Evolutionary conservation across 2,113 vertebrate species (phyloP).

Genomic region (Azemiops feae): DNA sequence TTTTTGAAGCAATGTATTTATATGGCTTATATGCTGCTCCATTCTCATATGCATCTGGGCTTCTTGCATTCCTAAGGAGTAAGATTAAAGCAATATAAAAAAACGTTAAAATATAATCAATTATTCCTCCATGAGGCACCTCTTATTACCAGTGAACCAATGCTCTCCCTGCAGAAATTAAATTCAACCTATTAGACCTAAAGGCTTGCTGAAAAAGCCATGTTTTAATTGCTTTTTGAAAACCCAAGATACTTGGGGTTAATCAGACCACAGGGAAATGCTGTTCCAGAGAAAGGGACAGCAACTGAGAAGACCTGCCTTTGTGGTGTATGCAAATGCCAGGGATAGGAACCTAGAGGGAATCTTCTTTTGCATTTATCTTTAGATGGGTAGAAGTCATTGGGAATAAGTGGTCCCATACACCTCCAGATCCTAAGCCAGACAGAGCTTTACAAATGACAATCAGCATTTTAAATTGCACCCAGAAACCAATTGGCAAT

Average conservation of each 20-base stretch:
- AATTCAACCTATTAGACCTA: neutral
- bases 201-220: neutral
- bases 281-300: neutral
- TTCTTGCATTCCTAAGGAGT: neutral
- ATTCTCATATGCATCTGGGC: neutral
- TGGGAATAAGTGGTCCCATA: neutral
- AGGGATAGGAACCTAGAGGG: neutral
- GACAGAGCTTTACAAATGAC: neutral
- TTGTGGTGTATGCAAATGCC: neutral
- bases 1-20: neutral
- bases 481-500: neutral
- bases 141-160: neutral
- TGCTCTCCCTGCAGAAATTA: neutral
- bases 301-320: neutral
- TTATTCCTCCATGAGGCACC: neutral
- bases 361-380: neutral
- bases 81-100: neutral
- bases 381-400: neutral
- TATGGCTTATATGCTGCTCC: neutral
- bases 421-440: neutral
- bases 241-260: neutral
- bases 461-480: neutral
- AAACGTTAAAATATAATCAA: neutral
- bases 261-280: neutral
- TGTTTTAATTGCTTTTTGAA: neutral